Conservation (phyloP, 2,888 invertebrate species). For the Cheilosia vernalis region DNA sequence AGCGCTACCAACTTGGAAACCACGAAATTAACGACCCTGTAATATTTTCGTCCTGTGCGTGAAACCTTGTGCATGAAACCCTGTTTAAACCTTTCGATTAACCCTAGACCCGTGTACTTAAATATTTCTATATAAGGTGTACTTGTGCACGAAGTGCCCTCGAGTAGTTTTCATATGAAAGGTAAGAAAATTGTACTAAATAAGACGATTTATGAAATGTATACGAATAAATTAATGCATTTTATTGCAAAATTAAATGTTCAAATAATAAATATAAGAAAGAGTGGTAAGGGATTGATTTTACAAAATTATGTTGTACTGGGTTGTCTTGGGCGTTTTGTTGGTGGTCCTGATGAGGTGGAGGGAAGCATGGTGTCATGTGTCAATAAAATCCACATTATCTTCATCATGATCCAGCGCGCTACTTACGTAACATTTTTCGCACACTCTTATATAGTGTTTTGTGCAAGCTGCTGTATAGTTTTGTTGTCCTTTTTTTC, state of each 20-base stretch:
- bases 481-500: conserved; percentile 20
- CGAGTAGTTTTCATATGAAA: not conserved
- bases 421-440: conserved; percentile 1
- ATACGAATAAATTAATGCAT: not conserved
- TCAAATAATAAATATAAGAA: not conserved
- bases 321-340: not conserved
- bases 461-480: conserved; percentile 15
- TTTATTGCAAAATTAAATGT: not conserved
- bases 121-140: not conserved
- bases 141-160: not conserved
- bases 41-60: no score
- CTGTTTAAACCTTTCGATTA: no score
- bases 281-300: not conserved
- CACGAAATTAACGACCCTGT: no score
- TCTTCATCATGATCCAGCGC: not conserved
- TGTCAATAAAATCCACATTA: not conserved
- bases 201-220: not conserved
- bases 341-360: conserved; percentile 4
- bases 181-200: not conserved
- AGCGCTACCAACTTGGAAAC: no score
- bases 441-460: conserved; percentile 5
- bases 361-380: not conserved
- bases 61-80: no score
- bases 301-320: not conserved
- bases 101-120: not conserved